These are phyloP conservation scores for Drosophila nebulosa DNA, from an alignment of 1,140 invertebrate genomes.

Conservation along the genomic window DNA sequence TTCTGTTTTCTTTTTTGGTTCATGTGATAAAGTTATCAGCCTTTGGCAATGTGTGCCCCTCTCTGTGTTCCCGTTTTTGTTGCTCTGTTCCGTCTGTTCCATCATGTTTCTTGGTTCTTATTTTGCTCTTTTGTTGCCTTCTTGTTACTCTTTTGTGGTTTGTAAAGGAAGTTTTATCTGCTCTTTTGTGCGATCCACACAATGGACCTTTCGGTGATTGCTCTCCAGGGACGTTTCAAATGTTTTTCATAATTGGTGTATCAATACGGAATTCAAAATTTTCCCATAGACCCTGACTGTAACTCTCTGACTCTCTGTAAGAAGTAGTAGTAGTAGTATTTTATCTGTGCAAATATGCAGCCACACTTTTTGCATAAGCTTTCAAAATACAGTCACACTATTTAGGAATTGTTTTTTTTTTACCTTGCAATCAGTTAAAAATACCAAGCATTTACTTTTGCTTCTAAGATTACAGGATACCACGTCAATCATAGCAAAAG, in stretches of 20 bases:
- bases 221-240: constrained; percentile 56
- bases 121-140: constrained; percentile 2
- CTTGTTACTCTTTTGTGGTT: constrained; percentile 14
- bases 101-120: background rate
- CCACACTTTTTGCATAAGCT: background rate
- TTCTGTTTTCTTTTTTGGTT: background rate
- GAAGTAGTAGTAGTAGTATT: too few species aligned
- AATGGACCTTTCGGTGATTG: constrained; percentile 42
- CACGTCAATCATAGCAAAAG: too few species aligned
- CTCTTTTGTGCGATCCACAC: constrained; percentile 22
- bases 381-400: too few species aligned
- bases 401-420: too few species aligned
- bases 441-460: too few species aligned
- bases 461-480: too few species aligned
- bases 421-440: too few species aligned
- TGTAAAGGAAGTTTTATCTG: constrained; percentile 6
- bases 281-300: constrained; percentile 25
- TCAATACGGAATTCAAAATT: constrained; percentile 35
- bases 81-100: background rate
- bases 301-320: too few species aligned
- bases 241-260: constrained; percentile 55
- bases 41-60: constrained; percentile 52
- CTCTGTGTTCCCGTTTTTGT: constrained; percentile 29
- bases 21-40: constrained; percentile 70
- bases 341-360: background rate